These are phyloP conservation scores for Drosophila picticornis DNA, from an alignment of 2,888 invertebrate genomes.

Conservation along the genomic window DNA sequence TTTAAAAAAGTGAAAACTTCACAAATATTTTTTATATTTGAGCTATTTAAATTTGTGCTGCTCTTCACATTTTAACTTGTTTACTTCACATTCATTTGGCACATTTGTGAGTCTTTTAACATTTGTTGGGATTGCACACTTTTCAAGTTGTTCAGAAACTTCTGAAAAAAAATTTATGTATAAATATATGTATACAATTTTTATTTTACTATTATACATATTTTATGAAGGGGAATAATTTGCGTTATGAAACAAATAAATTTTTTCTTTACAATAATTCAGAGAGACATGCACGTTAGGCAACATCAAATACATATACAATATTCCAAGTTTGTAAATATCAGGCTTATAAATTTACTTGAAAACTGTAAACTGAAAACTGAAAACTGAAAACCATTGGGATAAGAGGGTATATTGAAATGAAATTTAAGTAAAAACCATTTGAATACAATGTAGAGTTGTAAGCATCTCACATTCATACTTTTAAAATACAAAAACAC, in stretches of 20 bases:
- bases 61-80: slow-evolving; percentile 41
- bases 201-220: slow-evolving; percentile 6
- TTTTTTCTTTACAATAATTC: background rate
- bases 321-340: slow-evolving; percentile 82
- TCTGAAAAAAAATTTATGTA: slow-evolving; percentile 1
- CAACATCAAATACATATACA: slow-evolving; percentile 21
- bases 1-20: slow-evolving; percentile 46
- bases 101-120: slow-evolving; percentile 23
- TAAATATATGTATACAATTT: slow-evolving; percentile 3
- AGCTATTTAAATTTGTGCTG: slow-evolving; percentile 23
- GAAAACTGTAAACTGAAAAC: slow-evolving; percentile 5
- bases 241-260: background rate
- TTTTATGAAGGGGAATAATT: background rate
- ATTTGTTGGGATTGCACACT: slow-evolving; percentile 13
- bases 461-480: slow-evolving; percentile 32
- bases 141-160: slow-evolving; percentile 14
- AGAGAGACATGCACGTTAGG: slow-evolving; percentile 17
- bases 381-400: slow-evolving; percentile 20
- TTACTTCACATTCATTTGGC: slow-evolving; percentile 13
- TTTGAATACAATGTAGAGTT: slow-evolving; percentile 27
- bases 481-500: slow-evolving; percentile 24
- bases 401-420: slow-evolving; percentile 55
- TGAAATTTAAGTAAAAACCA: slow-evolving; percentile 42
- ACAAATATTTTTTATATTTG: slow-evolving; percentile 32
- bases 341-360: slow-evolving; percentile 70